phyloP scores from a whole-genome alignment of 2,888 invertebrate genomes.

The Chloromyia formosa region DNA sequence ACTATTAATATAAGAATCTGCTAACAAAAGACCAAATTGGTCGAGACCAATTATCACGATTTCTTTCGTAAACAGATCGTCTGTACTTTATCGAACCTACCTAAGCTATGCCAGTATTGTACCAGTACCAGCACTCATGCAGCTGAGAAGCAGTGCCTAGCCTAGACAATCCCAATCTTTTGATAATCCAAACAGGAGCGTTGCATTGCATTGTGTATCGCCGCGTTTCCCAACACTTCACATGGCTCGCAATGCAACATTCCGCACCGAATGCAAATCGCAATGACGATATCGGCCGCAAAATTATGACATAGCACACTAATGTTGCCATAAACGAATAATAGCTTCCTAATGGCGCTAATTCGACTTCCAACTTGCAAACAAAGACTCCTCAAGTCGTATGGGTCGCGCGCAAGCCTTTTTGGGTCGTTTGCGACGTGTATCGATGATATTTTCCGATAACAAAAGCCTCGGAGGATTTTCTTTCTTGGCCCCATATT shows the following conservation, averaged over 20 bases:
- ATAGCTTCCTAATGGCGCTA: slow-evolving; percentile 39
- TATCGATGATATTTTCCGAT: slow-evolving; percentile 38
- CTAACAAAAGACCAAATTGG: slow-evolving; percentile 34
- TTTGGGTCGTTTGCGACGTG: slow-evolving; percentile 1
- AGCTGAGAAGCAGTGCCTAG: slow-evolving; percentile 10
- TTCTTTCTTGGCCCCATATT: neutral
- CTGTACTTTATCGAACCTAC: neutral
- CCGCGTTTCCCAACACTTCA: slow-evolving; percentile 36
- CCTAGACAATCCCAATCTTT: neutral
- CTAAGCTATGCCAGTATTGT: too few species aligned
- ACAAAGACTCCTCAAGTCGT: neutral
- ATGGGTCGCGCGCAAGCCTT: neutral
- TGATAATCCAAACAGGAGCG: slow-evolving; percentile 33
- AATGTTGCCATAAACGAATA: slow-evolving; percentile 29
- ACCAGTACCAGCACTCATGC: too few species aligned
- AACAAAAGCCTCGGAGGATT: slow-evolving; percentile 32
- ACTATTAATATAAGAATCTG: neutral
- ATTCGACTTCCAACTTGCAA: slow-evolving; percentile 23
- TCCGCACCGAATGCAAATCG: slow-evolving; percentile 6
- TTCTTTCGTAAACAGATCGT: slow-evolving; percentile 30
- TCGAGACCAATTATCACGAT: slow-evolving; percentile 44
- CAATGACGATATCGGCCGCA: slow-evolving; percentile 15
- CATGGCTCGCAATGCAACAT: neutral
- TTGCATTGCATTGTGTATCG: neutral
- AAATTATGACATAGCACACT: slow-evolving; percentile 31